Conservation (phyloP, 2,113 vertebrate species). For the Hydrochoerus hydrochaeris region DNA sequence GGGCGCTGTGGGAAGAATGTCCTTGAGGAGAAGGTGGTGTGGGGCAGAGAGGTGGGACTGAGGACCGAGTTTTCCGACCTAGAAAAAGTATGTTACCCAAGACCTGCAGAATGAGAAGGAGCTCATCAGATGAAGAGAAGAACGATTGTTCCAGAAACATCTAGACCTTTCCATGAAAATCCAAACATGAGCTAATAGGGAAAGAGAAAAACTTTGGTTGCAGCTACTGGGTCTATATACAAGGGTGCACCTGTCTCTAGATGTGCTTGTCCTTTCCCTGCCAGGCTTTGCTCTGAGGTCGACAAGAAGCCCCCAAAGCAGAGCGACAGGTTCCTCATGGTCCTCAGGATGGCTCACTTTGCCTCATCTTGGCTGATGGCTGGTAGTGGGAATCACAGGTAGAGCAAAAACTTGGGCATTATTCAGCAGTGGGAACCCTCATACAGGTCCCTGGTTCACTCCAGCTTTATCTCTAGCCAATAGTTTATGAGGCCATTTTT, state of each 20-base stretch:
- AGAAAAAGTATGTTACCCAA: not conserved
- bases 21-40: not conserved
- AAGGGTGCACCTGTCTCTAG: not conserved
- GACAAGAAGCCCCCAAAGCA: not conserved
- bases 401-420: not conserved
- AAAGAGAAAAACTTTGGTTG: not conserved
- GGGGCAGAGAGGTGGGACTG: too few species aligned
- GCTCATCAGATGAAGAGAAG: not conserved
- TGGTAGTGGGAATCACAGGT: not conserved
- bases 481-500: not conserved
- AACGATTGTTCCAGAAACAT: constrained; percentile 9
- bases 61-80: not conserved
- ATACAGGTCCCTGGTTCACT: rapidly evolving
- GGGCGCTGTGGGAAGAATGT: not conserved
- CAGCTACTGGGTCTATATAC: not conserved
- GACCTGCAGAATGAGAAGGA: not conserved
- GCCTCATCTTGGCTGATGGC: not conserved
- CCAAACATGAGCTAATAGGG: not conserved
- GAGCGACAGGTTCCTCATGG: not conserved
- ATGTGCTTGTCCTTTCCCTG: not conserved
- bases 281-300: not conserved
- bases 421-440: not conserved
- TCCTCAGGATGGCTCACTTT: not conserved
- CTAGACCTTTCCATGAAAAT: not conserved
- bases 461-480: not conserved